Conservation (phyloP, 2,113 vertebrate species). For the Semnopithecus entellus region DNA sequence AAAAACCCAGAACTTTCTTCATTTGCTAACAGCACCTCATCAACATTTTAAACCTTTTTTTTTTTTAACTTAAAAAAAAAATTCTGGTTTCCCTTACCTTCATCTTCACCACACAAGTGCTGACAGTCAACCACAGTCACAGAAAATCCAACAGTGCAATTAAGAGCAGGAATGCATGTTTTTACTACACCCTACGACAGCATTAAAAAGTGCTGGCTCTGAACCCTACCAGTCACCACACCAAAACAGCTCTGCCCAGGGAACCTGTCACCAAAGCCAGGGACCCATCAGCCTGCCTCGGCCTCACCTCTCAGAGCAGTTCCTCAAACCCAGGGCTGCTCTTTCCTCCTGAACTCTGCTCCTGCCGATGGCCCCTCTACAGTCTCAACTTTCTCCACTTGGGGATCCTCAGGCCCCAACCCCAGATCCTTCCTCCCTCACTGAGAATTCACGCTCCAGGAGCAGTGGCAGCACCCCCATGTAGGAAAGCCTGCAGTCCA, state of each 20-base stretch:
- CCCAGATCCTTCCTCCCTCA: background rate
- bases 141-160: background rate
- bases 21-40: background rate
- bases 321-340: background rate
- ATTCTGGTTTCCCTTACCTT: background rate
- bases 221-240: background rate
- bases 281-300: background rate
- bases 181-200: background rate
- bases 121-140: background rate
- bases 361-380: too few relatives aligned
- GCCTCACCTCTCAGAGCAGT: background rate
- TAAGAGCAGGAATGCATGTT: background rate
- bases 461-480: rapidly evolving
- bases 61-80: background rate
- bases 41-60: background rate
- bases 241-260: background rate
- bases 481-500: background rate
- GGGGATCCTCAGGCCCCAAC: background rate
- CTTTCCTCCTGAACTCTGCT: background rate
- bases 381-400: background rate
- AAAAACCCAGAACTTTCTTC: background rate
- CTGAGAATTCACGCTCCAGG: too few relatives aligned
- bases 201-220: background rate
- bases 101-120: too few relatives aligned
- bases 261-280: background rate